These are phyloP conservation scores for Callopanchax toddi DNA, from an alignment of 2,113 vertebrate species.

Conservation along the genomic window DNA sequence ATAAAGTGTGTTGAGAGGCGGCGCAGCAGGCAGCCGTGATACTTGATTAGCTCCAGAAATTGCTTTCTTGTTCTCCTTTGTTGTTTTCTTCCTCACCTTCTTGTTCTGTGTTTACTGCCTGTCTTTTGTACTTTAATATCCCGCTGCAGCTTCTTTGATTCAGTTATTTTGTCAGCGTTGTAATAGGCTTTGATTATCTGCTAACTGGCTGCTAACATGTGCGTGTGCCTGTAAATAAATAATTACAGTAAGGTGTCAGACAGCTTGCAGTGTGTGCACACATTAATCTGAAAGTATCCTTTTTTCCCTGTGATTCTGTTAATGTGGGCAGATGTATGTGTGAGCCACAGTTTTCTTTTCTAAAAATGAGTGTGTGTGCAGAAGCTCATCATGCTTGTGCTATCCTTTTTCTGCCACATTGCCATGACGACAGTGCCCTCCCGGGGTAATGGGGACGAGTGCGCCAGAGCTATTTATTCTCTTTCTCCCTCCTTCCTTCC, in stretches of 20 bases:
- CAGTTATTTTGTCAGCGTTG: constrained; percentile 25
- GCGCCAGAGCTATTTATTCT: constrained; percentile 80
- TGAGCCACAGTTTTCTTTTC: constrained; percentile 54
- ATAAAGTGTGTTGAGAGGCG: constrained; percentile 10
- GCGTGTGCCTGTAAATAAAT: constrained; percentile 26
- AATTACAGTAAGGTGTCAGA: constrained; percentile 42
- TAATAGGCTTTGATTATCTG: constrained; percentile 36
- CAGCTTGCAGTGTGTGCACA: constrained; percentile 17
- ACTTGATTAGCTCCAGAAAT: constrained; percentile 29
- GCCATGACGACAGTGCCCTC: constrained; percentile 83
- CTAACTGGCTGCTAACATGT: constrained; percentile 32
- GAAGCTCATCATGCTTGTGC: constrained; percentile 77
- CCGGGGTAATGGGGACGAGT: constrained; percentile 81
- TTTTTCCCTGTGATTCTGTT: constrained; percentile 36
- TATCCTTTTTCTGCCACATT: constrained; percentile 84
- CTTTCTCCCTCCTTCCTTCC: constrained; percentile 42
- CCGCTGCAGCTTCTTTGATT: constrained; percentile 20
- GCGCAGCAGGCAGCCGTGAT: constrained; percentile 20
- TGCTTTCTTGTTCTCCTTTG: constrained; percentile 19
- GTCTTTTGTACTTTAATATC: constrained; percentile 35
- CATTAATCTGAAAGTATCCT: constrained; percentile 31
- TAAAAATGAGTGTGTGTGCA: constrained; percentile 39
- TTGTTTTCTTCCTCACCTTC: constrained; percentile 14
- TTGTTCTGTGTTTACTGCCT: constrained; percentile 39
- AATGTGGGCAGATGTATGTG: constrained; percentile 50